Base-by-base conservation (phyloP, 1,140 invertebrate genomes). In the Cherax quadricarinatus region DNA sequence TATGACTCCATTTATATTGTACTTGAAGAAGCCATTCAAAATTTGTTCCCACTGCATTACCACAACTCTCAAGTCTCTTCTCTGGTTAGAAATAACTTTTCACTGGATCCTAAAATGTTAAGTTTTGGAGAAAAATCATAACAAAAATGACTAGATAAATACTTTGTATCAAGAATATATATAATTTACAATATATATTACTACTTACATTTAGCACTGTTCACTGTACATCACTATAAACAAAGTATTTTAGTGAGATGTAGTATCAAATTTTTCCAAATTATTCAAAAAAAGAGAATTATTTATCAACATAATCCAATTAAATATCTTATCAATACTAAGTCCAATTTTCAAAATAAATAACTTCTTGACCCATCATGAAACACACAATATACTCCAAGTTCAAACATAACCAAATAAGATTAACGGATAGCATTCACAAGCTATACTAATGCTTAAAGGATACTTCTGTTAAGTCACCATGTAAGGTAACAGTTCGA, bases 401-500 rank as follows among this genome's bases (percentile, higher is more conserved):
- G 6, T 14, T 57, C 53, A 57, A 1, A 57, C 14, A 57, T 57
- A 57, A 3, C 14, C 53, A 57, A 57, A 57, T 57, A 57, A 57
- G 53, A 57, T 57, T 57, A 57, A 57, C 12, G 3, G 21, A 30
- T n/a, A 75, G 24, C 9, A 12, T 30, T 75, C n/a, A 75, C 70
- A 24, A 24, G 30, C 24, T n/a, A 30, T n/a, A 14, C 83, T 85
- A 93, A 73, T 93, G 92, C 70, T 93, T 93, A 80, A 91, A 93
- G 16, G 89, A 79, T 51, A 93, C 86, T 66, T 88, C 80, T 73
- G 86, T 91, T 21, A 70, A 60, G 24, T 91, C 84, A 79, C 84
- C 94, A 78, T 94, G 95, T 94, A 98, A 95, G 51, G 96, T 95
- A 16, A 99, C 97, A 21, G 98, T 99, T 94, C 97, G 96, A 1